These are phyloP conservation scores for Podabrus alpinus DNA, from an alignment of 2,888 invertebrate species.

Conservation along the genomic window DNA sequence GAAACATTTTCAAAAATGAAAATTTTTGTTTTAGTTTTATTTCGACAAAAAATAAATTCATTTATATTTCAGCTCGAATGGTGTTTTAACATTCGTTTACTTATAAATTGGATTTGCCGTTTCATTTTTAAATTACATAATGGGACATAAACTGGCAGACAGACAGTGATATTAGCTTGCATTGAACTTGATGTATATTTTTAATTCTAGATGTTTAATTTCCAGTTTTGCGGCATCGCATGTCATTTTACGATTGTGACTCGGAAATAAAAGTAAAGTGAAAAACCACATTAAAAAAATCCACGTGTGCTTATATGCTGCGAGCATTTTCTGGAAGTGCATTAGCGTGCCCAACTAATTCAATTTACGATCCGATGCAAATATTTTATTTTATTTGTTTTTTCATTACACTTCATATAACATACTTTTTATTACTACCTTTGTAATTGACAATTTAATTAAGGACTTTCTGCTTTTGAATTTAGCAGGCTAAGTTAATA, in stretches of 20 bases:
- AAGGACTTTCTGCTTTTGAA: neutral
- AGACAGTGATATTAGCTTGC: neutral
- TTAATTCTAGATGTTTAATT: neutral
- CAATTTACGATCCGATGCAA: neutral
- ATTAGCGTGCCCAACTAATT: neutral
- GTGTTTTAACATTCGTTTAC: neutral
- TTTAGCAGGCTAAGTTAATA: neutral
- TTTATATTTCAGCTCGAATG: neutral
- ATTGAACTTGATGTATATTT: neutral
- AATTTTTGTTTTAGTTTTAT: too few relatives aligned
- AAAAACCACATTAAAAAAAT: neutral
- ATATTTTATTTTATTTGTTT: neutral
- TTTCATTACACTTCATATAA: neutral
- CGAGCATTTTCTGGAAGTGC: neutral
- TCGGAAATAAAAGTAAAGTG: neutral
- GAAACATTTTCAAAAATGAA: too few relatives aligned
- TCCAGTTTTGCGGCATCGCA: neutral
- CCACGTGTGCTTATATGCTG: neutral
- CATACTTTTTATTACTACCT: neutral
- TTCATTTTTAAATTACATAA: neutral
- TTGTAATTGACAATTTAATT: neutral
- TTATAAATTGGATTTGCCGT: neutral
- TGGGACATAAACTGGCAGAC: neutral
- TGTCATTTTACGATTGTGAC: neutral
- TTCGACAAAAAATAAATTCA: neutral